These are phyloP conservation scores for Sycophaga agraensis DNA, from an alignment of 1,140 invertebrate genomes.

Conservation along the genomic window DNA sequence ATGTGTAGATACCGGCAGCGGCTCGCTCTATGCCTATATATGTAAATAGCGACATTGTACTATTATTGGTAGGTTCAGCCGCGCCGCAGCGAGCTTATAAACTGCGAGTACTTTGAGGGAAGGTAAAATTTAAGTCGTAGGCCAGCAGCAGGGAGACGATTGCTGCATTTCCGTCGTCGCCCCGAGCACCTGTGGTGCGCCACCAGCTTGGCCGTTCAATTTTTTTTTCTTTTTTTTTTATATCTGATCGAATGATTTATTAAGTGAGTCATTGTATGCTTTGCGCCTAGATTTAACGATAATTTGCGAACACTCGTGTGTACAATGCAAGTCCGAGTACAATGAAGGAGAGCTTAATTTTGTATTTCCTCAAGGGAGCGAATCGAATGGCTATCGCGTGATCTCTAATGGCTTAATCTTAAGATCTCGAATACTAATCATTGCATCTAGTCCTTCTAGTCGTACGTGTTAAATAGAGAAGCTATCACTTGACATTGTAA, in stretches of 20 bases:
- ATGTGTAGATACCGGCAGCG: conserved; percentile 36
- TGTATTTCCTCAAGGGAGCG: not conserved
- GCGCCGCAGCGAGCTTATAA: too few relatives aligned
- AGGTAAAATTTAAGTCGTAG: conserved; percentile 19
- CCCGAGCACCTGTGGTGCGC: too few relatives aligned
- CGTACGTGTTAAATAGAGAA: not conserved
- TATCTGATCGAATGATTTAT: not conserved
- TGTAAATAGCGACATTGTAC: not conserved
- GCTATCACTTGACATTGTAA: not conserved
- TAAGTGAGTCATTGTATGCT: not conserved
- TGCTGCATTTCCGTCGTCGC: too few relatives aligned
- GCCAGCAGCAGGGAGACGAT: too few relatives aligned
- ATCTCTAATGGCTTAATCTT: not conserved
- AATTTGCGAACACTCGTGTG: too few relatives aligned
- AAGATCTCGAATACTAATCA: not conserved
- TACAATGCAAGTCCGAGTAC: too few relatives aligned
- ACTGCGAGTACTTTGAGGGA: not conserved
- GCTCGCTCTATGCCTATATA: conserved; percentile 4
- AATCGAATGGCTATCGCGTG: not conserved
- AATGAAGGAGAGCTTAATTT: conserved; percentile 9
- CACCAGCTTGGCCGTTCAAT: too few relatives aligned
- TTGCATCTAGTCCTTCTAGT: conserved; percentile 23
- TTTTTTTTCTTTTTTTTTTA: not conserved
- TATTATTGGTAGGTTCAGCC: too few relatives aligned
- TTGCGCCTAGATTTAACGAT: not conserved